phyloP scores from a whole-genome alignment of 2,113 vertebrate species.

The Datnioides undecimradiatus region DNA sequence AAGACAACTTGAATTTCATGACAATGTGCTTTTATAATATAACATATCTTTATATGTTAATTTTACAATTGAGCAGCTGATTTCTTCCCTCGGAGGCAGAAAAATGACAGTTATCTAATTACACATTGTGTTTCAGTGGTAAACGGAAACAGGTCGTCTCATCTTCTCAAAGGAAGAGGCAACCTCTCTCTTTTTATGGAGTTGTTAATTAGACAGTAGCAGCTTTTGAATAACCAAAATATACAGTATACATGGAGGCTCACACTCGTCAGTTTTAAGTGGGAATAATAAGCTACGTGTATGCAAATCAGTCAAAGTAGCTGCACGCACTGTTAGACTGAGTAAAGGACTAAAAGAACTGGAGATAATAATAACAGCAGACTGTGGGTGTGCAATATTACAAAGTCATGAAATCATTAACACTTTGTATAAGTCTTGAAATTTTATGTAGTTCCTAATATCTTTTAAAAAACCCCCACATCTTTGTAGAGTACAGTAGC shows the following conservation, averaged over 20 bases:
- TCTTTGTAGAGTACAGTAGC: constrained; percentile 30
- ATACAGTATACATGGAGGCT: background rate
- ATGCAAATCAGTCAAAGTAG: background rate
- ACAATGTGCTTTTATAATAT: background rate
- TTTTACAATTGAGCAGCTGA: no score
- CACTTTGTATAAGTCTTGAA: background rate
- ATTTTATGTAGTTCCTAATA: constrained; percentile 1
- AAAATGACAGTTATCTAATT: background rate
- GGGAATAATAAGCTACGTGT: background rate
- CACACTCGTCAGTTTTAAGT: background rate
- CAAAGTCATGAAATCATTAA: constrained; percentile 11
- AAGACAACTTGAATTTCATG: background rate
- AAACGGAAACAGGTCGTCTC: background rate
- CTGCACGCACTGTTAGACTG: background rate
- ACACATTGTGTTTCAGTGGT: background rate
- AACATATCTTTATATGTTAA: no score
- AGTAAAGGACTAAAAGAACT: background rate
- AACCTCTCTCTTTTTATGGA: background rate
- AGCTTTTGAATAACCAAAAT: background rate
- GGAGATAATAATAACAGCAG: background rate
- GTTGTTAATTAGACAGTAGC: background rate
- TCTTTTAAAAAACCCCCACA: constrained; percentile 14
- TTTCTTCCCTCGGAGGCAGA: no score
- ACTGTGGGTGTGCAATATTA: background rate
- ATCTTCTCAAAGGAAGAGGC: background rate